Conservation (phyloP, 2,888 invertebrate species). For the Autographa pulchrina region DNA sequence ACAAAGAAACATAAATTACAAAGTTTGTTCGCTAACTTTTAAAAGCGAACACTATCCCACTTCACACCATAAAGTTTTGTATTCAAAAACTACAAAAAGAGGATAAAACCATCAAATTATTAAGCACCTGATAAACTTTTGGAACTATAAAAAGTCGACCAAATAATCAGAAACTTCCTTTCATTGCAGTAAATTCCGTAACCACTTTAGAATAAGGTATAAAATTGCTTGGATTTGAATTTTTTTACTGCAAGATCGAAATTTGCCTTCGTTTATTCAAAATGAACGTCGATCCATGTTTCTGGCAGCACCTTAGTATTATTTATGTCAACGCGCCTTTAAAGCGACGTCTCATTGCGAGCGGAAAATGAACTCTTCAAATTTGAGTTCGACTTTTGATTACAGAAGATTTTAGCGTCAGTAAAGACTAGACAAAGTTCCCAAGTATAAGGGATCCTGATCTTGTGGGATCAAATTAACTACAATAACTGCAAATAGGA, state of each 20-base stretch:
- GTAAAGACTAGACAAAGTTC: background rate
- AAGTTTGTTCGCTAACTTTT: conserved; percentile 59
- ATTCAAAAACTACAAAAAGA: conserved; percentile 37
- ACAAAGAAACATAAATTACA: conserved; percentile 79
- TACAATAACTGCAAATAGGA: conserved; percentile 8
- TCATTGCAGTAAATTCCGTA: conserved; percentile 29
- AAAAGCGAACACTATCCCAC: conserved; percentile 37
- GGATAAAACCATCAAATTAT: conserved; percentile 42
- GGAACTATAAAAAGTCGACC: conserved; percentile 33
- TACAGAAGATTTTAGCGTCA: background rate
- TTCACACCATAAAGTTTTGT: conserved; percentile 38
- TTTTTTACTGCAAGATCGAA: conserved; percentile 47
- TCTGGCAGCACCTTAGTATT: conserved; percentile 79
- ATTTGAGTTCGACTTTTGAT: background rate
- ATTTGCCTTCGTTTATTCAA: conserved; percentile 55
- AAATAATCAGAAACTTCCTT: background rate
- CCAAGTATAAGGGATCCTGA: background rate
- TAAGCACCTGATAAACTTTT: conserved; percentile 53
- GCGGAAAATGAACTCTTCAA: conserved; percentile 7
- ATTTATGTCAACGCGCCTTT: conserved; percentile 83
- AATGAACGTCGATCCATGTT: conserved; percentile 61
- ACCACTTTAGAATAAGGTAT: conserved; percentile 30
- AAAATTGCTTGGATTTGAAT: conserved; percentile 44
- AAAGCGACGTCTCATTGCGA: conserved; percentile 61
- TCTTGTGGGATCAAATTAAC: background rate